Base-by-base conservation (phyloP, 1,140 invertebrate genomes). In the Platyscapa corneri region DNA sequence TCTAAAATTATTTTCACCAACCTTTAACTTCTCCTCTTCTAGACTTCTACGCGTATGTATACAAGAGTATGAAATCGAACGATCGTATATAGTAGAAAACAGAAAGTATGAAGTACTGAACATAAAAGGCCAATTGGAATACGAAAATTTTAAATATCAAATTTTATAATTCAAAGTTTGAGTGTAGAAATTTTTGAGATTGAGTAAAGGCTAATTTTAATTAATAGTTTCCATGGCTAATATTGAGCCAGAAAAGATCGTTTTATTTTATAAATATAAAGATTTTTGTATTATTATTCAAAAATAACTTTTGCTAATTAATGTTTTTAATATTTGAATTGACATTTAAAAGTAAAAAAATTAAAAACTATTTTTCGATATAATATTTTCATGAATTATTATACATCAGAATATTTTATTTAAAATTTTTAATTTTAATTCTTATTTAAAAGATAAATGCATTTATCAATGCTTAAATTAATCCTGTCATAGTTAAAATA, bases 1-100 rank as follows among this genome's bases (percentile, higher is more conserved):
- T 86, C 85, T 53, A 83, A 86, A 86, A 86, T 90, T 89, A 87
- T 89, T 88, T 87, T 78, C 83, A 74, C 74, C 86, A 65, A 84
- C 79, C 86, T 82, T 72, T 84, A 76, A 74, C 83, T 78, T 79
- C 79, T 64, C 60, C 88, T 87, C 86, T 87, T 86, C 75, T 80
- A 79, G 39, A 82, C 80, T 53, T 70, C 16, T 84, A n/a, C 56
- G 20, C 65, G 49, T 53, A 56, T 72, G 56, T 46, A 65, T 79
- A 70, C 70, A 75, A 49, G 80, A 77, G 42, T 60, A 39, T 82
- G 42, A 85, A 82, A 85, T 75, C 78, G 67, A 85, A 85, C 79
- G 56, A 78, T 70, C 64, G 53, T 5, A 23, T 6, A 46, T 53
- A 42, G 67, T n/a, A 64, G 23, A 83, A 53, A 67, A 64, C 74